phyloP scores from a whole-genome alignment of 2,888 invertebrate genomes.

The Scaptomyza parva region DNA sequence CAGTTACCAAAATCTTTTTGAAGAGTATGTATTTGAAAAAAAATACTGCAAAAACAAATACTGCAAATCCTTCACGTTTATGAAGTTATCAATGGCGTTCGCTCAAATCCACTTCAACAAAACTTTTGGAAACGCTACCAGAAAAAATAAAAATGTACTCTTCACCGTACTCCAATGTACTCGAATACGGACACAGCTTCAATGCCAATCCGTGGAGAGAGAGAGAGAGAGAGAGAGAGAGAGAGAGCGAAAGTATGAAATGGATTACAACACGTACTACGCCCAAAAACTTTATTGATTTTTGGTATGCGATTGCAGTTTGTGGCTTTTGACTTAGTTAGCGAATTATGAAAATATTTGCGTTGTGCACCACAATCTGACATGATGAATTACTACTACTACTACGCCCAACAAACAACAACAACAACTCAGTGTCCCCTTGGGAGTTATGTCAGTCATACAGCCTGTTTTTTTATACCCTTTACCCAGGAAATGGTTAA shows the following conservation, averaged over 20 bases:
- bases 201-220: conserved; percentile 23
- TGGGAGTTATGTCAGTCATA: not conserved
- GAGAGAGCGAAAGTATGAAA: conserved; percentile 23
- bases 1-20: not conserved
- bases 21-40: too few relatives aligned
- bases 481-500: too few relatives aligned
- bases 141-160: conserved; percentile 29
- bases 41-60: too few relatives aligned
- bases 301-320: conserved; percentile 61
- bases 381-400: conserved; percentile 56
- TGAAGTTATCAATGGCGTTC: conserved; percentile 72
- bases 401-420: not conserved
- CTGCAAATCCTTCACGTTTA: conserved; percentile 62
- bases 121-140: conserved; percentile 47
- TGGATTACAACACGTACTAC: conserved; percentile 73
- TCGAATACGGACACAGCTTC: conserved; percentile 6
- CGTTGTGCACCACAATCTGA: conserved; percentile 55
- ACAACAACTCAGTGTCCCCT: not conserved
- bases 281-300: conserved; percentile 78
- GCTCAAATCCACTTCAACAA: conserved; percentile 56
- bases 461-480: too few relatives aligned
- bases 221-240: conserved; percentile 12
- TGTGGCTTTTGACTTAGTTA: conserved; percentile 75
- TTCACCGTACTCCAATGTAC: conserved; percentile 12
- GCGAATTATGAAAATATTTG: conserved; percentile 80